Conservation (phyloP, 2,888 invertebrate genomes). For the Pheosia tremula region DNA sequence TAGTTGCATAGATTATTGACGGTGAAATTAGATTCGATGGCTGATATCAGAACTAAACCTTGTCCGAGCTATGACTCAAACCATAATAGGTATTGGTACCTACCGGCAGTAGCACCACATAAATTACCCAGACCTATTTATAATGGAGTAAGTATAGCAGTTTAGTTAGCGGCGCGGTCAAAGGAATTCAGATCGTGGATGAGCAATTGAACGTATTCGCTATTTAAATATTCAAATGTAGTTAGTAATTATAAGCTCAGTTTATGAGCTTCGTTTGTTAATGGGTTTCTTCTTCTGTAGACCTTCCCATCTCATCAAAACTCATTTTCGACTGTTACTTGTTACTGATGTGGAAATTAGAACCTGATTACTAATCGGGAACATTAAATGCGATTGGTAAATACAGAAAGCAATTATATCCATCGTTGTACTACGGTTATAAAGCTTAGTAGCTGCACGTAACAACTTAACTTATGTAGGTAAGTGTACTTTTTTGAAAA, state of each 20-base stretch:
- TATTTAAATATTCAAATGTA: constrained; percentile 30
- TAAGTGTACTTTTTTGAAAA: too few relatives aligned
- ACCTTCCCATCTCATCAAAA: not conserved
- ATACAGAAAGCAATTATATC: too few relatives aligned
- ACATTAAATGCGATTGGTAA: too few relatives aligned
- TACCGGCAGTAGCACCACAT: constrained; percentile 18
- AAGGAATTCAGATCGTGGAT: constrained; percentile 34
- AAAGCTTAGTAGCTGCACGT: too few relatives aligned
- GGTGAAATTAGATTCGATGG: not conserved
- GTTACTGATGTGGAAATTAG: not conserved
- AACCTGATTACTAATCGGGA: too few relatives aligned
- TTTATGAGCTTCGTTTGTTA: constrained; percentile 27
- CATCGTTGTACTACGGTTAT: too few relatives aligned
- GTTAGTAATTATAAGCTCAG: constrained; percentile 27
- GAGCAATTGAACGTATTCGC: constrained; percentile 16
- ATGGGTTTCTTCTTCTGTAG: not conserved
- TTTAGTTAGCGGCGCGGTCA: constrained; percentile 48
- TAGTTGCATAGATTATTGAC: not conserved
- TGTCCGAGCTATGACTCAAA: constrained; percentile 4
- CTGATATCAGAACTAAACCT: constrained; percentile 1
- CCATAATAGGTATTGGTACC: constrained; percentile 7
- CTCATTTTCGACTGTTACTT: not conserved
- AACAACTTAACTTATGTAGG: too few relatives aligned
- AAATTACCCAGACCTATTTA: constrained; percentile 28
- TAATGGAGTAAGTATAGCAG: constrained; percentile 21